Evolutionary conservation across 2,888 invertebrate genomes (phyloP), one percentile per base, ranked within the genome.

Genomic region (Ophion costatus): DNA sequence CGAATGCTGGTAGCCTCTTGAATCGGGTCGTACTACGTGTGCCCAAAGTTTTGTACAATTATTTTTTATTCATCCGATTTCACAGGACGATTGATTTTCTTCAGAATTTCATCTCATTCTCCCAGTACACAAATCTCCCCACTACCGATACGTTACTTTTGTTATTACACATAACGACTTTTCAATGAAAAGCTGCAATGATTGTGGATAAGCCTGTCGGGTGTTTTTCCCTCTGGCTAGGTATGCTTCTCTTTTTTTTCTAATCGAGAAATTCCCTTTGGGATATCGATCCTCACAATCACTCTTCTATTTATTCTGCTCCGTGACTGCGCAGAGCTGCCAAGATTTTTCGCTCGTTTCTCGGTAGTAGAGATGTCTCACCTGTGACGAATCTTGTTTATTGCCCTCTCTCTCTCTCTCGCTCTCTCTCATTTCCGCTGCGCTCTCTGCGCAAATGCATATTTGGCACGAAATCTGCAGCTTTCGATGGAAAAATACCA

Each of bases 361-460:
- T 20, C 67, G 42, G 73, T 69, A 69, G 42, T 66, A 20, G 29
- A 56, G 70, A 77, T 74, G 73, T 83, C 20, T 83, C 63, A 74
- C 69, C 69, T 69, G 20, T 74, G 69, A 74, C 61, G 78, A 83
- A 79, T 63, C 42, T 74, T 79, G 75, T 75, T 79, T 74, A 69
- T 75, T 69, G 79, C 29, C 69, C 24, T 42, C 51, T 29, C 29
- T 63, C 33, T 76, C 56, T 71, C 59, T 73, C 61, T 69, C 63
- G 45, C 42, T 29, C 64, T 14, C 42, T 45, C 24, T 51, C 59
- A 22, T 45, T 17, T 24, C 63, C 22, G 71, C 69, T 69, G 5
- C n/a, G 11, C 33, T 70, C 33, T 77, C 63, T 69, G 5, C n/a
- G 11, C 33, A 64, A 75, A 70, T 67, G 69, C 70, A 81, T 61